phyloP scores from a whole-genome alignment of 2,797 vertebrate species.

The Arrhamphus sclerolepis region DNA sequence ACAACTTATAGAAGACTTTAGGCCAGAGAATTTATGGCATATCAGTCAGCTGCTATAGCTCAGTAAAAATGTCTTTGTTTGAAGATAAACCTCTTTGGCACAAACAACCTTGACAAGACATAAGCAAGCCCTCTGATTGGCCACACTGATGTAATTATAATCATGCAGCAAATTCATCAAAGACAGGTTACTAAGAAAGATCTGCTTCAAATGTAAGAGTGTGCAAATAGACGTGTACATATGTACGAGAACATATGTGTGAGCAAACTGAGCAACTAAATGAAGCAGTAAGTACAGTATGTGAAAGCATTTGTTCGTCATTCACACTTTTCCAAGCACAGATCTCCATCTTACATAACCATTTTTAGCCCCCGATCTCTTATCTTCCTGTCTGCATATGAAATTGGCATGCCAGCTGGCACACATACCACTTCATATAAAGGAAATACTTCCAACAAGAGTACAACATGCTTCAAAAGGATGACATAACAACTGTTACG shows the following conservation, averaged over 20 bases:
- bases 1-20: slow-evolving; percentile 45
- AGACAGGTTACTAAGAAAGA: slow-evolving; percentile 13
- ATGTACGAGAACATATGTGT: slow-evolving; percentile 23
- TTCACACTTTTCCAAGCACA: slow-evolving; percentile 53
- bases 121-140: slow-evolving; percentile 33
- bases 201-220: slow-evolving; percentile 8
- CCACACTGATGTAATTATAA: slow-evolving; percentile 49
- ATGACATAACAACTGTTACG: slow-evolving; percentile 75
- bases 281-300: slow-evolving; percentile 6
- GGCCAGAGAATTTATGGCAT: slow-evolving; percentile 27
- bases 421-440: slow-evolving; percentile 53
- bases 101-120: slow-evolving; percentile 23
- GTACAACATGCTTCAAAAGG: slow-evolving; percentile 54
- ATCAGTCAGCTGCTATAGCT: slow-evolving; percentile 31
- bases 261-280: slow-evolving; percentile 38
- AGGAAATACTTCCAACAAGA: slow-evolving; percentile 58
- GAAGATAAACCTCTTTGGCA: slow-evolving; percentile 22
- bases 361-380: slow-evolving; percentile 47
- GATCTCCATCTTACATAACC: slow-evolving; percentile 62
- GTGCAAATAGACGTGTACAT: slow-evolving; percentile 21
- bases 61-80: slow-evolving; percentile 27
- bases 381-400: slow-evolving; percentile 65
- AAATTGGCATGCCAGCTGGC: slow-evolving; percentile 72
- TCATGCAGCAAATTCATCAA: slow-evolving; percentile 51
- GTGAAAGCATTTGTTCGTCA: slow-evolving; percentile 33